phyloP scores from a whole-genome alignment of 2,888 invertebrate species.

The Drosophila multiciliata region DNA sequence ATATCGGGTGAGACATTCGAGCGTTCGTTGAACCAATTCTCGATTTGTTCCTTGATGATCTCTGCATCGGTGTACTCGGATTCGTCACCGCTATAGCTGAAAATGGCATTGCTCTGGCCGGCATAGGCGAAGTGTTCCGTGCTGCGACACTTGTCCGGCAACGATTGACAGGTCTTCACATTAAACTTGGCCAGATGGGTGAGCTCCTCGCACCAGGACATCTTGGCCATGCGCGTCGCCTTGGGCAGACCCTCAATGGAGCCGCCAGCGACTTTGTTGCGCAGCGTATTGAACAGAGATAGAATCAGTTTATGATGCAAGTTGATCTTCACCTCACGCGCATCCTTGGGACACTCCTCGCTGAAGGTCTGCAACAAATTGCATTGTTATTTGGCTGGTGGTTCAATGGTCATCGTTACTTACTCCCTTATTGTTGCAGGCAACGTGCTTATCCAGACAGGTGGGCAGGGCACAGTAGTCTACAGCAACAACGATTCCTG shows the following conservation, averaged over 20 bases:
- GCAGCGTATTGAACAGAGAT: conserved; percentile 57
- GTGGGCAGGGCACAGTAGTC: conserved; percentile 67
- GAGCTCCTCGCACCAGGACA: conserved; percentile 69
- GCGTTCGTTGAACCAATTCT: conserved; percentile 63
- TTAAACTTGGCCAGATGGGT: conserved; percentile 59
- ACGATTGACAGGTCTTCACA: conserved; percentile 62
- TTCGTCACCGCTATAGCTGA: conserved; percentile 65
- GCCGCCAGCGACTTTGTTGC: conserved; percentile 65
- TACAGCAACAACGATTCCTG: conserved; percentile 37
- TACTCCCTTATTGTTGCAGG: conserved; percentile 69
- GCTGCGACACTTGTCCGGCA: conserved; percentile 65
- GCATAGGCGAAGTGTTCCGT: conserved; percentile 65
- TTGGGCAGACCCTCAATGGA: conserved; percentile 48
- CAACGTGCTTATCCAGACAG: conserved; percentile 66
- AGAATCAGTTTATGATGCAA: conserved; percentile 59
- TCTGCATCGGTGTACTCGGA: conserved; percentile 67
- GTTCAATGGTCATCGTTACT: not conserved
- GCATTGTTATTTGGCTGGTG: not conserved
- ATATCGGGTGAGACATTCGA: conserved; percentile 47
- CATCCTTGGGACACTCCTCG: conserved; percentile 52
- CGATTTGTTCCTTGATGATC: conserved; percentile 67
- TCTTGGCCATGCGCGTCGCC: conserved; percentile 71
- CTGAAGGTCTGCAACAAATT: conserved; percentile 49
- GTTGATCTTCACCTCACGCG: conserved; percentile 43
- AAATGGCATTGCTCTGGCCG: conserved; percentile 66